A percentile compares a stretch with the other conserved stretches of the same genome.
phyloP scores from a whole-genome alignment of 30 jellyfish, hydroid and myxozoan species.

The Aurelia aurita region DNA sequence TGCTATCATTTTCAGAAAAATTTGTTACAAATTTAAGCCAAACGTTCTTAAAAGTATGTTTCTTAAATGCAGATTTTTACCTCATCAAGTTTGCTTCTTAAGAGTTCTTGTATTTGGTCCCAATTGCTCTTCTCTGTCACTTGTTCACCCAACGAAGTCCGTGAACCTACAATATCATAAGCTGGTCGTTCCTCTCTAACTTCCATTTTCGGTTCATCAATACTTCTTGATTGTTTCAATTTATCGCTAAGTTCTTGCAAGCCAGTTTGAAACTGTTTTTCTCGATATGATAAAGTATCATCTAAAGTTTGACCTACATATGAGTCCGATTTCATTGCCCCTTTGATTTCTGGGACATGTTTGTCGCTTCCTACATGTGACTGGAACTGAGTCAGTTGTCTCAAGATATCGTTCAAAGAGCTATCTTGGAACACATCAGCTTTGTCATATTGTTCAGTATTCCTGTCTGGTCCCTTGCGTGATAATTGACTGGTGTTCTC shows the following conservation, averaged over 20 bases:
- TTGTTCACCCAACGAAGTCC: no score
- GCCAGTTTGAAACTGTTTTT: conserved; percentile 56
- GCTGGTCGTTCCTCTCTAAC: neutral
- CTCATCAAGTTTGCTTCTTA: conserved; percentile 55
- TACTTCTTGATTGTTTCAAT: neutral
- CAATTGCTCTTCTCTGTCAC: conserved; percentile 2
- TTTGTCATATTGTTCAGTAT: no score
- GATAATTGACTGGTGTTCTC: no score
- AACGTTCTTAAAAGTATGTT: no score
- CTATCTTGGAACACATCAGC: neutral
- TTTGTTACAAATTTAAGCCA: no score
- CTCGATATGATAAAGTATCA: conserved; percentile 37
- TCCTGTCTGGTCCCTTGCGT: no score
- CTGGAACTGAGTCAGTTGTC: conserved; percentile 1
- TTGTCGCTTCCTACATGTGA: neutral
- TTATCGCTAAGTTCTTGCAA: conserved; percentile 64
- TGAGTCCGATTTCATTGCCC: no score
- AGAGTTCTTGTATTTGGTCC: conserved; percentile 52
- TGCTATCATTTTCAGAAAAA: no score
- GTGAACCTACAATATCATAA: neutral
- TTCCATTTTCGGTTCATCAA: neutral
- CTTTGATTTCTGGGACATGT: neutral
- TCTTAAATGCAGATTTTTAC: conserved; percentile 16
- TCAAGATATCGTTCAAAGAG: neutral
- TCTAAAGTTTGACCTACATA: no score